Percentiles rank a stretch among this genome's conserved stretches.
Conservation (phyloP, 2,888 invertebrate species). For the Deroplatys truncata region DNA sequence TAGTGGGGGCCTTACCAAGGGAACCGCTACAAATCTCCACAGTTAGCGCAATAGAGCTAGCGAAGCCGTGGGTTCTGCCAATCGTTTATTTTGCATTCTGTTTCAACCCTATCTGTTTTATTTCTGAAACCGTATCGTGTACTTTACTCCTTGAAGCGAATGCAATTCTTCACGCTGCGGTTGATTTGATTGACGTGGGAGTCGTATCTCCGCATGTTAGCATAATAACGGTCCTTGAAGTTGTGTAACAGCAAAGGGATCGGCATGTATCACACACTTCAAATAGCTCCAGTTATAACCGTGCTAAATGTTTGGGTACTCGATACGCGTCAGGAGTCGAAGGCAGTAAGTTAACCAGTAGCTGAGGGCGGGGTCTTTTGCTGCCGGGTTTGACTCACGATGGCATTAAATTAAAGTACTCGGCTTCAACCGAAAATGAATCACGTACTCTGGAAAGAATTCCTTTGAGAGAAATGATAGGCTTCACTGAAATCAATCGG, state of each 20-base stretch:
- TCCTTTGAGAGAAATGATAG: background rate
- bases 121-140: background rate
- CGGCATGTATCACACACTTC: background rate
- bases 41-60: too few species aligned
- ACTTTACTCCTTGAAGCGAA: background rate
- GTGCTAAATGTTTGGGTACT: background rate
- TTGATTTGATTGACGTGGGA: background rate
- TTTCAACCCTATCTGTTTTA: too few species aligned
- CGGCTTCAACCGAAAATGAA: background rate
- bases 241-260: background rate
- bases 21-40: too few species aligned
- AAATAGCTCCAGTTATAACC: background rate
- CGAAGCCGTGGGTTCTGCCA: too few species aligned
- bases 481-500: background rate
- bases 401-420: background rate
- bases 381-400: background rate
- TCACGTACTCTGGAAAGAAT: background rate
- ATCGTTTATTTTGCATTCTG: too few species aligned
- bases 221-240: background rate
- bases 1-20: too few species aligned
- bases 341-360: background rate
- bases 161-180: background rate
- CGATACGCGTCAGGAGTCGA: background rate
- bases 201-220: background rate
- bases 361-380: background rate